Evolutionary conservation across 2,888 invertebrate genomes (phyloP).

Genomic region (Limulus polyphemus): DNA sequence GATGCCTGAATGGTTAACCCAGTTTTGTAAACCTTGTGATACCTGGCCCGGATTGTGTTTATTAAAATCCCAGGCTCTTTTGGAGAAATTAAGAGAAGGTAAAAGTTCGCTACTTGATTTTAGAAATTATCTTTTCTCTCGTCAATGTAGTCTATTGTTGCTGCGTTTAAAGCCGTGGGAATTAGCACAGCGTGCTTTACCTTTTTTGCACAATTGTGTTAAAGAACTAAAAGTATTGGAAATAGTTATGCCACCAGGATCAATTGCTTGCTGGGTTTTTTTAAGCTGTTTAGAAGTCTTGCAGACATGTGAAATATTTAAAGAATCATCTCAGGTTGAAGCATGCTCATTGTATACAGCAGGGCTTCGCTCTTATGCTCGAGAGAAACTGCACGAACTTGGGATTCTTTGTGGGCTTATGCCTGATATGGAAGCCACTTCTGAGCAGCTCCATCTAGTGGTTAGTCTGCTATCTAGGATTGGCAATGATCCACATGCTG

Average conservation of each 20-base stretch:
- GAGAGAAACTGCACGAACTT: constrained; percentile 71
- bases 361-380: constrained; percentile 71
- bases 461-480: constrained; percentile 83
- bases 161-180: constrained; percentile 57
- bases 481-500: constrained; percentile 48
- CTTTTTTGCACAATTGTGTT: constrained; percentile 77
- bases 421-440: constrained; percentile 62
- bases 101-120: constrained; percentile 69
- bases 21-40: constrained; percentile 64
- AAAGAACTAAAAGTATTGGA: constrained; percentile 71
- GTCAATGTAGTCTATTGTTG: constrained; percentile 68
- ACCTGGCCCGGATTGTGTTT: constrained; percentile 69
- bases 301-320: constrained; percentile 49
- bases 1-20: constrained; percentile 68
- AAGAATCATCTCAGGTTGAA: constrained; percentile 40
- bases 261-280: constrained; percentile 83
- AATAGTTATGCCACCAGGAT: constrained; percentile 61
- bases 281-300: constrained; percentile 79
- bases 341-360: constrained; percentile 74
- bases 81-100: constrained; percentile 37
- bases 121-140: constrained; percentile 80
- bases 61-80: constrained; percentile 32
- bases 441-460: constrained; percentile 77
- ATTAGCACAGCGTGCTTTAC: constrained; percentile 76
- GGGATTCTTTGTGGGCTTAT: constrained; percentile 82